These are phyloP conservation scores for Drosophila paramelanica DNA, from an alignment of 2,888 invertebrate genomes.

Conservation along the genomic window DNA sequence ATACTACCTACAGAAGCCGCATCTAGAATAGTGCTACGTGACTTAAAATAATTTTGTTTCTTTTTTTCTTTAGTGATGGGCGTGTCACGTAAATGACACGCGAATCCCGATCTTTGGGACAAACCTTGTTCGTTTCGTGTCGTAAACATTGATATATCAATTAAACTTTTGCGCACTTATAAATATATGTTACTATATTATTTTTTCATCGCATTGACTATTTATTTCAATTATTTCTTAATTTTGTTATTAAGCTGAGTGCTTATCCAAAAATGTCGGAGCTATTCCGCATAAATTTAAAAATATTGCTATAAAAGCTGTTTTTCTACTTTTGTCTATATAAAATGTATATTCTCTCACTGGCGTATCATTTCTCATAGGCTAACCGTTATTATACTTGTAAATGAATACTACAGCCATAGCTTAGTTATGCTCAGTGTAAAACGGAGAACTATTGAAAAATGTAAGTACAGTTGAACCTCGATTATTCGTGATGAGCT, in stretches of 20 bases:
- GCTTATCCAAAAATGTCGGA: neutral
- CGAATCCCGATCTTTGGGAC: constrained; percentile 40
- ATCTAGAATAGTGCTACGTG: constrained; percentile 52
- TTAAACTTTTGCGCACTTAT: no score
- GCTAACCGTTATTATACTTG: constrained; percentile 8
- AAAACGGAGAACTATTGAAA: neutral
- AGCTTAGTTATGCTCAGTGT: constrained; percentile 11
- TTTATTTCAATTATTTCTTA: no score
- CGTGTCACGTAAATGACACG: constrained; percentile 51
- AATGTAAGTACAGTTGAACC: neutral
- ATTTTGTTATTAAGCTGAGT: neutral
- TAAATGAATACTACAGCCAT: constrained; percentile 17
- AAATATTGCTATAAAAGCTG: no score
- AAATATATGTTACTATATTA: no score
- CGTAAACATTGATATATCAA: no score
- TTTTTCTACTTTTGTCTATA: no score
- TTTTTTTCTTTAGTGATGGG: constrained; percentile 14
- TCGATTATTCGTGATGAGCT: no score
- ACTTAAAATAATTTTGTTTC: constrained; percentile 12
- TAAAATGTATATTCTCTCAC: no score
- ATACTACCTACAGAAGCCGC: constrained; percentile 8
- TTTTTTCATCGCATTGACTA: no score
- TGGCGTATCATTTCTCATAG: constrained; percentile 13
- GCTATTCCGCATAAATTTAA: neutral
- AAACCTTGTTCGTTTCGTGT: neutral